Evolutionary conservation across 1,140 invertebrate species (phyloP), one percentile per base, ranked within the genome.

Genomic region (Dolichoris vasculosae): DNA sequence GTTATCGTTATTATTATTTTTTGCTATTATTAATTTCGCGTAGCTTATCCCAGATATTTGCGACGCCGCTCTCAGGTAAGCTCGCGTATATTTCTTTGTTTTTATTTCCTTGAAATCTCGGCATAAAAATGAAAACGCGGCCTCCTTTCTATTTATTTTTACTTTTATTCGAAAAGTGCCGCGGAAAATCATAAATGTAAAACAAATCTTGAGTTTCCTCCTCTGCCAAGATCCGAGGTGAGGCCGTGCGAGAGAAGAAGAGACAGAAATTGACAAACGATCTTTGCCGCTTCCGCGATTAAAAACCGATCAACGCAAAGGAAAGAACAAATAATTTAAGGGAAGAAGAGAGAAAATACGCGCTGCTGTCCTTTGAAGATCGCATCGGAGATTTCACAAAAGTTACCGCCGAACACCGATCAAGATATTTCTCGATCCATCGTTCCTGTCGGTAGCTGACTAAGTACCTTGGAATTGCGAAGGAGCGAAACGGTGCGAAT

Each of bases 241-340:
- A 48, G 26, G 0, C 38, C 9, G 38, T 26, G 7, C 7, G 7
- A 48, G 32, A 30, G 48, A 26, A 46, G 30, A 43, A 75, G 40
- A 35, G 23, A 48, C 40, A 30, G 15, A 81, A 32, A 67, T 63
- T 46, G 35, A 67, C 30, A 67, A 43, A 69, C 30, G 38, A 13
- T 67, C 40, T 40, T 80, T 80, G n/a, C 67, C 78, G 15, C 11
- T 67, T 40, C 9, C 38, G n/a, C n/a, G 40, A 67, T 67, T 46
- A 67, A 76, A 76, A 40, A 9, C 17, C 6, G 9, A 13, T 30
- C 43, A 15, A 20, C 38, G 32, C n/a, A 26, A 43, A 78, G 55
- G 30, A 26, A 67, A 67, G 46, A 55, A 20, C 13, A 15, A 9
- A 55, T n/a, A n/a, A n/a, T n/a, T n/a, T n/a, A n/a, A n/a, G n/a